A percentile compares a stretch with the other conserved stretches of the same genome.
Conservation (phyloP, 2,888 invertebrate species). For the Pyrrhia umbra region DNA sequence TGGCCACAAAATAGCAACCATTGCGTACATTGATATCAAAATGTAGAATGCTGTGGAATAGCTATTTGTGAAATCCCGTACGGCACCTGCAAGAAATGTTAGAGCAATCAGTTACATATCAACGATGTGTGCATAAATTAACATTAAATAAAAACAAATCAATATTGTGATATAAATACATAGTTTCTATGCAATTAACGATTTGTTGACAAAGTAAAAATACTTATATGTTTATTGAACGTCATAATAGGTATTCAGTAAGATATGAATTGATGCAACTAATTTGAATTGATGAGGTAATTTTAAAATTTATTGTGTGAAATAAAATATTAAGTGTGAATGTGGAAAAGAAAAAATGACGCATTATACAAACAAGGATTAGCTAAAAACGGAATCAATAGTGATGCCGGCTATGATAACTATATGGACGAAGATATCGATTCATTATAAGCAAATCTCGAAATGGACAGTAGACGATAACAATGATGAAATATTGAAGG, state of each 20-base stretch:
- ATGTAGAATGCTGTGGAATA: constrained; percentile 38
- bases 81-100: constrained; percentile 31
- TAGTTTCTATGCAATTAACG: not conserved
- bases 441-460: too few species aligned
- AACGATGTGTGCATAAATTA: not conserved
- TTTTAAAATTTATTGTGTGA: not conserved
- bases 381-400: too few species aligned
- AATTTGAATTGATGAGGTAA: not conserved
- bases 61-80: constrained; percentile 41
- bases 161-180: not conserved
- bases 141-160: constrained; percentile 1
- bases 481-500: too few species aligned
- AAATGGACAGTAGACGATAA: too few species aligned
- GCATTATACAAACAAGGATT: too few species aligned
- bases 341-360: too few species aligned
- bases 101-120: constrained; percentile 13
- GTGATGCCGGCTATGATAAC: too few species aligned
- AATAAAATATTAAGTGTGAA: not conserved
- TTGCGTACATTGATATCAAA: constrained; percentile 26
- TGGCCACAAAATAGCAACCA: constrained; percentile 39
- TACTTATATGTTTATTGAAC: not conserved
- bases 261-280: not conserved
- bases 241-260: not conserved
- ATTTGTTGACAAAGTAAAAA: not conserved
- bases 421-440: too few species aligned